Conservation (phyloP, 2,113 vertebrate genomes). For the Calyptomena viridis region DNA sequence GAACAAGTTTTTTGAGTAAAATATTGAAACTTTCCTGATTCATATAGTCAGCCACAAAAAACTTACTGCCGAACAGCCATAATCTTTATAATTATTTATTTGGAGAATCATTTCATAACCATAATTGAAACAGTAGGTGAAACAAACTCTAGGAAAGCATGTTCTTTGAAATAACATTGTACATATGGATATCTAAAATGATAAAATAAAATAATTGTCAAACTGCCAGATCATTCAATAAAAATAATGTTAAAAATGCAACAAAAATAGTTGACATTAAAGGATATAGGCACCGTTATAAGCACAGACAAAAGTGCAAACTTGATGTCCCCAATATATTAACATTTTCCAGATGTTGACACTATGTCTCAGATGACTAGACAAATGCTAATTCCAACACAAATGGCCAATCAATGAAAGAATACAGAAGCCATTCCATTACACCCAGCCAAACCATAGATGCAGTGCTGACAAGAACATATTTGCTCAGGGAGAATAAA, state of each 20-base stretch:
- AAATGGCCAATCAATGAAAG: conserved; percentile 30
- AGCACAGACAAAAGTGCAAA: background rate
- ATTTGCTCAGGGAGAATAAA: conserved; percentile 46
- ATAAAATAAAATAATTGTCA: background rate
- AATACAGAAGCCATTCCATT: conserved; percentile 42
- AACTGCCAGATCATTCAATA: background rate
- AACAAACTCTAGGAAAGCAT: background rate
- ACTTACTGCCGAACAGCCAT: background rate
- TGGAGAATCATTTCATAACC: background rate
- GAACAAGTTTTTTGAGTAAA: background rate
- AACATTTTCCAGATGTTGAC: conserved; percentile 46
- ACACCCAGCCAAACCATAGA: conserved; percentile 23
- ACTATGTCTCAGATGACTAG: background rate
- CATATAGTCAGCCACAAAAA: background rate
- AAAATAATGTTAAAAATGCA: background rate
- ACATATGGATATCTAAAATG: background rate
- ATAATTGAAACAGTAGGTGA: background rate
- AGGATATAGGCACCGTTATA: background rate
- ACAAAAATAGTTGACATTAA: background rate
- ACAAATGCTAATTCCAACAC: conserved; percentile 21
- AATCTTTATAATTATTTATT: background rate
- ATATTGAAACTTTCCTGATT: background rate
- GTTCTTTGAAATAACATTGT: background rate
- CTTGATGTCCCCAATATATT: background rate
- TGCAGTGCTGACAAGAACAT: conserved; percentile 31